Evolutionary conservation across 2,888 invertebrate species (phyloP).

Genomic region (Chouioia cunea): DNA sequence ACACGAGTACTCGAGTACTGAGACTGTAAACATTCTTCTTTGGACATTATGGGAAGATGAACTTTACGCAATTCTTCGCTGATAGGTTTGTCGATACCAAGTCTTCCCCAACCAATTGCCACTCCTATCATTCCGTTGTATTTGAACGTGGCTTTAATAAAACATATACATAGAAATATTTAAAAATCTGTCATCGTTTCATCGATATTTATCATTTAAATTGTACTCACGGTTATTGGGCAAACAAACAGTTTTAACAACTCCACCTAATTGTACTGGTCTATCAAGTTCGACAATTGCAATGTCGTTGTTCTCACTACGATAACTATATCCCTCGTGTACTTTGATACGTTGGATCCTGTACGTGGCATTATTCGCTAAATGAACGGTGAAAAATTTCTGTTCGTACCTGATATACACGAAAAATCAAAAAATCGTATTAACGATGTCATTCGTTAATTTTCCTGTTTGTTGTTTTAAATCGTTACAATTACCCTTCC

Average conservation of each 20-base stretch:
- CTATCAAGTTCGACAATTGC: constrained; percentile 79
- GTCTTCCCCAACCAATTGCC: constrained; percentile 83
- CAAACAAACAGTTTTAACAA: constrained; percentile 79
- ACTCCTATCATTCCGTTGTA: constrained; percentile 75
- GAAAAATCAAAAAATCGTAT: too few relatives aligned
- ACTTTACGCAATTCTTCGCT: constrained; percentile 80
- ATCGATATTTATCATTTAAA: too few relatives aligned
- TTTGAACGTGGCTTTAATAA: constrained; percentile 63
- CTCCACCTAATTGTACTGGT: constrained; percentile 74
- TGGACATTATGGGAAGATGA: constrained; percentile 79
- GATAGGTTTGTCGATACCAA: constrained; percentile 75
- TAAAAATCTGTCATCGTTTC: too few relatives aligned
- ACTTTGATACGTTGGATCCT: constrained; percentile 71
- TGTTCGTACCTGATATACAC: constrained; percentile 61
- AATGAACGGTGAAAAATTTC: constrained; percentile 58
- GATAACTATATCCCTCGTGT: constrained; percentile 78
- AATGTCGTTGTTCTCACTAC: constrained; percentile 83
- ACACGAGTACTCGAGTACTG: constrained; percentile 79
- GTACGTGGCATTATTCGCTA: constrained; percentile 61
- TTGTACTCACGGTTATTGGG: constrained; percentile 71
- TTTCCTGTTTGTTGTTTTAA: neutral
- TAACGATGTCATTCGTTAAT: neutral
- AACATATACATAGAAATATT: too few relatives aligned
- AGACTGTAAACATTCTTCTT: constrained; percentile 77
- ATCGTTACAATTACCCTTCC: constrained; percentile 72